These are phyloP conservation scores for Prietella phreatophila DNA, from an alignment of 2,113 vertebrate species.

Conservation along the genomic window DNA sequence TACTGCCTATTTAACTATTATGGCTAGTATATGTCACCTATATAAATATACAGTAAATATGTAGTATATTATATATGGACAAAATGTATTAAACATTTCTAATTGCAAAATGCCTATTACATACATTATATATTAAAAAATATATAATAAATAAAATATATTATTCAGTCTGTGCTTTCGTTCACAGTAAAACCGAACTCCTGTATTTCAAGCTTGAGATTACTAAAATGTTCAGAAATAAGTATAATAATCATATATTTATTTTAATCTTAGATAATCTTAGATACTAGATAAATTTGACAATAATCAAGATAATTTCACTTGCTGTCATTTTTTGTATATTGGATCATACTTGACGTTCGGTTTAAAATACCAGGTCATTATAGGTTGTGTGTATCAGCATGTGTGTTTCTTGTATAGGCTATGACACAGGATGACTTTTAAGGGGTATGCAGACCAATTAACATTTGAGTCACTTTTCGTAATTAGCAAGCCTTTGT, in stretches of 20 bases:
- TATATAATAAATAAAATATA: background rate
- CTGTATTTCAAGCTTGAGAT: background rate
- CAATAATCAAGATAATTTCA: background rate
- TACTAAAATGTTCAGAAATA: background rate
- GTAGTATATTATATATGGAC: no score
- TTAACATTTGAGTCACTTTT: slow-evolving; percentile 79
- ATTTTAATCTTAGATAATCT: background rate
- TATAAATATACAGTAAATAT: no score
- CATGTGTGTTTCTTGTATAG: slow-evolving; percentile 13
- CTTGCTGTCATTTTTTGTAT: background rate
- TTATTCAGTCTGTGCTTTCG: background rate
- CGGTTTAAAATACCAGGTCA: slow-evolving; percentile 13
- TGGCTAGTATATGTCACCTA: no score
- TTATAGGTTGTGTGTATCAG: slow-evolving; percentile 27
- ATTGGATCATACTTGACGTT: background rate
- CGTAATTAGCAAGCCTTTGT: slow-evolving; percentile 59
- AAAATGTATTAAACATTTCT: background rate
- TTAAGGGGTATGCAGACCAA: slow-evolving; percentile 49
- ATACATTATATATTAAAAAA: background rate
- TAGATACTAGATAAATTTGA: background rate
- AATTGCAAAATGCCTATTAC: background rate
- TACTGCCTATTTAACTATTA: no score
- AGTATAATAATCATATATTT: background rate
- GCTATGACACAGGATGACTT: slow-evolving; percentile 13
- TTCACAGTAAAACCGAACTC: background rate